Conservation (phyloP, 2,113 vertebrate species). For the Syngnathus scovelli region DNA sequence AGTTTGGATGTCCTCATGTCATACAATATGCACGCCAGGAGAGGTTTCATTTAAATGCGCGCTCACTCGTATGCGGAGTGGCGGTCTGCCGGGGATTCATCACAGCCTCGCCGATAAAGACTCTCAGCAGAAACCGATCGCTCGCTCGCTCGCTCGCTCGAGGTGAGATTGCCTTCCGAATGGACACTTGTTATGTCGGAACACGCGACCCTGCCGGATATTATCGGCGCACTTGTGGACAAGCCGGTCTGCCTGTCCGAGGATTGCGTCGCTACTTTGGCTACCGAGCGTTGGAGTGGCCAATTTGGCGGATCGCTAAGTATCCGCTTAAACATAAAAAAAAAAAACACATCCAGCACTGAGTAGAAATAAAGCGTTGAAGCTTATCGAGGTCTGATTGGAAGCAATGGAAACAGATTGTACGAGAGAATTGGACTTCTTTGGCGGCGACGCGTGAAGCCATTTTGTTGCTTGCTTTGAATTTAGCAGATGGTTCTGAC, state of each 20-base stretch:
- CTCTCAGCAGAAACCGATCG: conserved; percentile 59
- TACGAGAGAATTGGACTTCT: neutral
- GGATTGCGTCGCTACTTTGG: conserved; percentile 7
- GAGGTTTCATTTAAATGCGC: conserved; percentile 70
- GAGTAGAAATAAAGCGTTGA: neutral
- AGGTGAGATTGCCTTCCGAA: conserved; percentile 66
- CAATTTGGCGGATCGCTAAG: conserved; percentile 13
- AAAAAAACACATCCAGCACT: neutral
- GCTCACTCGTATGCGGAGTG: conserved; percentile 62
- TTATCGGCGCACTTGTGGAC: conserved; percentile 50
- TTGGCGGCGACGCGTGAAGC: neutral
- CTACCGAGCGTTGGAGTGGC: conserved; percentile 8
- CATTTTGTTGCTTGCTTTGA: no score
- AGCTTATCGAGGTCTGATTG: neutral
- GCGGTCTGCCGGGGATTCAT: conserved; percentile 68
- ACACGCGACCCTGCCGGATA: conserved; percentile 62
- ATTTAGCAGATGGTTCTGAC: no score
- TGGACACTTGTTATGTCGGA: conserved; percentile 70
- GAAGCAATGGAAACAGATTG: neutral
- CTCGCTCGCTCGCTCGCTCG: conserved; percentile 68
- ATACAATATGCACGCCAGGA: conserved; percentile 47
- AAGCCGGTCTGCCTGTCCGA: conserved; percentile 26
- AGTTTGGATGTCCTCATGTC: conserved; percentile 69
- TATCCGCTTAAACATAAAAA: neutral
- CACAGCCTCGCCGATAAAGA: conserved; percentile 63